Evolutionary conservation across 2,113 vertebrate species (phyloP), one percentile per base, ranked within the genome.

Genomic region (Asarcornis scutulata): DNA sequence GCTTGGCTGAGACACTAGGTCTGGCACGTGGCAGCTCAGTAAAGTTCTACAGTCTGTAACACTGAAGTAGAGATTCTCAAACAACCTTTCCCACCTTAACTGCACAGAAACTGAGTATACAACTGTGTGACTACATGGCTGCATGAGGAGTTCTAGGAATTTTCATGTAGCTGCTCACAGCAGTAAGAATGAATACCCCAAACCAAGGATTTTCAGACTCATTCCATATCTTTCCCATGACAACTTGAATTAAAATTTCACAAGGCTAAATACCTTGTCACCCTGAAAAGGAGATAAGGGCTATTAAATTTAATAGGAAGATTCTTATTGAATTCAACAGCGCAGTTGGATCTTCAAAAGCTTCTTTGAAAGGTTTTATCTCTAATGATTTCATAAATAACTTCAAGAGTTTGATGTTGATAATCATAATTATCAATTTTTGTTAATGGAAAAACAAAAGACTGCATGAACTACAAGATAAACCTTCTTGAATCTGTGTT

Each of bases 1-100:
- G 4, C 7, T 71, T 66, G 27, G 25, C 67, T 2, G 3, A 31
- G 23, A 56, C 0, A 0, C 2, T 13, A 32, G 3, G 9, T 59
- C 42, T 2, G 0, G 7, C 15, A 32, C 5, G 13, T 17, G 13
- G 26, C 26, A 32, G 14, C 4, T 25, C 44, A 58, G 17, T 52
- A 26, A 75, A 75, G n/a, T 40, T 62, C 25, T 78, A 53, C 40
- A 7, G 36, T 44, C 5, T 67, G 38, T 40, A 20, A 86, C 8
- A 26, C 14, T 34, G 40, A 78, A 46, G 11, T 5, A 63, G 46
- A 74, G 48, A 56, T 13, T 8, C 3, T 31, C 6, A 0, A 44
- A 17, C 77, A 32, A 55, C 1, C 1, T 36, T 63, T 74, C n/a
- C 21, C 58, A 4, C 2, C 14, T 55, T 59, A 66, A 34, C 4